A percentile compares a stretch with the other conserved stretches of the same genome.
phyloP scores from a whole-genome alignment of 2,888 invertebrate genomes.

The Cerceris ruficornis region DNA sequence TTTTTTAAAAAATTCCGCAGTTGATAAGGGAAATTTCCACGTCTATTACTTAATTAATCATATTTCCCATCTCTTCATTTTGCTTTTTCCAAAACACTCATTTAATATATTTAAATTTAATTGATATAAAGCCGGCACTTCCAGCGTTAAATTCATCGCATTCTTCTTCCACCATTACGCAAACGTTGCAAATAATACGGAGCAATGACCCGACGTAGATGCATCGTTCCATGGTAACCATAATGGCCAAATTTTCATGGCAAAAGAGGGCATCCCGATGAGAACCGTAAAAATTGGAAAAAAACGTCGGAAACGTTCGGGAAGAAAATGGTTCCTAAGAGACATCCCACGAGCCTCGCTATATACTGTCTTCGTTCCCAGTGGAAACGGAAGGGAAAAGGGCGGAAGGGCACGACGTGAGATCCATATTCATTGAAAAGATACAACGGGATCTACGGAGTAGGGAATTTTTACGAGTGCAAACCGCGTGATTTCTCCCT shows the following conservation, averaged over 20 bases:
- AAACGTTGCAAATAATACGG: not conserved
- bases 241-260: not conserved
- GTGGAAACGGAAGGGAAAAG: conserved; percentile 3
- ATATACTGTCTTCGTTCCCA: not conserved
- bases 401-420: conserved; percentile 12
- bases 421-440: conserved; percentile 44
- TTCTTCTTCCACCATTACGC: not conserved
- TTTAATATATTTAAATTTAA: too few species aligned
- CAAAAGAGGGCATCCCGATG: conserved; percentile 15
- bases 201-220: not conserved
- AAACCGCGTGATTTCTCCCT: conserved; percentile 36
- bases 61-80: too few species aligned
- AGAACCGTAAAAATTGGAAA: conserved; percentile 40
- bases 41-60: too few species aligned
- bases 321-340: conserved; percentile 19
- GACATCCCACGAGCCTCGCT: not conserved
- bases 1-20: too few species aligned
- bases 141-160: not conserved
- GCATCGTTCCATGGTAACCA: conserved; percentile 4
- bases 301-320: conserved; percentile 16
- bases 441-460: conserved; percentile 12
- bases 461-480: conserved; percentile 43
- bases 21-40: too few species aligned
- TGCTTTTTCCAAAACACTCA: too few species aligned
- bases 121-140: not conserved